A percentile compares a stretch with the other conserved stretches of the same genome.
Evolutionary conservation across 2,113 vertebrate genomes (phyloP).

Genomic region (Puma concolor): DNA sequence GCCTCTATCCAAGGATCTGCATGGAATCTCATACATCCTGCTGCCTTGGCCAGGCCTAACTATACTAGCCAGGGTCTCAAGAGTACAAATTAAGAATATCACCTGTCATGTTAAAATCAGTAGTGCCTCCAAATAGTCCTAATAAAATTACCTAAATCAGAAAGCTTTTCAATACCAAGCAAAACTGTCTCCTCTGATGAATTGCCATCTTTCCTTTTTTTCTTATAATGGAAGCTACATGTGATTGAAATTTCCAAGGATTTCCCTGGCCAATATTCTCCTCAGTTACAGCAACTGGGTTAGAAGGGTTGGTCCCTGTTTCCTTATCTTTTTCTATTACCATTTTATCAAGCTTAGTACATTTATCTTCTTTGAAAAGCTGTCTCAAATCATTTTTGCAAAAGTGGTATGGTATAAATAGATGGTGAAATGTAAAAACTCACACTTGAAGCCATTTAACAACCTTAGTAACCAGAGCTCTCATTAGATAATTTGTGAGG

Average conservation of each 20-base stretch:
- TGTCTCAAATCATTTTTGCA: not conserved
- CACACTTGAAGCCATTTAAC: conserved; percentile 2
- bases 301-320: not conserved
- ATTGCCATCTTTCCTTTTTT: not conserved
- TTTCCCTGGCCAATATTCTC: not conserved
- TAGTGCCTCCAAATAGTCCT: not conserved
- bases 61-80: not conserved
- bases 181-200: not conserved
- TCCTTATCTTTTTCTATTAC: not conserved
- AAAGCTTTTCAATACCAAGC: not conserved
- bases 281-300: not conserved
- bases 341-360: not conserved
- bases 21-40: not conserved
- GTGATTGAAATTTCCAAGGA: not conserved
- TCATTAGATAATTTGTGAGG: conserved; percentile 40
- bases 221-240: not conserved
- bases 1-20: not conserved
- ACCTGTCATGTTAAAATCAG: not conserved
- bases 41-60: not conserved
- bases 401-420: conserved; percentile 5
- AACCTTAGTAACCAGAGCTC: conserved; percentile 20
- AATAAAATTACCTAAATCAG: not conserved
- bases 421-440: not conserved
- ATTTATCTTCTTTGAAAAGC: conserved; percentile 36
- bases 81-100: not conserved